Evolutionary conservation across 2,113 vertebrate genomes (phyloP), one percentile per base, ranked within the genome.

Genomic region (Sturnira hondurensis): DNA sequence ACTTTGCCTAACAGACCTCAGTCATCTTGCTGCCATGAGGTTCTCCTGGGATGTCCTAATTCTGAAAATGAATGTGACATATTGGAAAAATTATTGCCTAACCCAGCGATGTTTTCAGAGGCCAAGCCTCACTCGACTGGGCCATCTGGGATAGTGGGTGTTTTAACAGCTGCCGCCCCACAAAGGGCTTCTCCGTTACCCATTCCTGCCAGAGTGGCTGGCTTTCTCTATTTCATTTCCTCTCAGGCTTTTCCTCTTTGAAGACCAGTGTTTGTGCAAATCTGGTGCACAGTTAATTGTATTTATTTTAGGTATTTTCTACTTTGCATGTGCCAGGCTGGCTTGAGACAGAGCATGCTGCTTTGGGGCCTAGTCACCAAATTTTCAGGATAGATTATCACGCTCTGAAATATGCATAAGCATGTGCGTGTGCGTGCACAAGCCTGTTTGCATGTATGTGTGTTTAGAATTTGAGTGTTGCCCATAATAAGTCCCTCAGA

Each of bases 401-500:
- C 41, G 43, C 88, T 89, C 86, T 63, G 65, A 97, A 81, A 24
- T 82, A 33, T 47, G 31, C 56, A 5, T 76, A 52, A 24, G 52
- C 47, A 3, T 26, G 16, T 0, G 0, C 11, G 24, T 9, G 12
- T 22, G 7, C 0, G 14, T 33, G 45, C 28, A 13, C 2, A 43
- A 19, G n/a, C 36, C 45, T 19, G 28, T 10, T 31, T 38, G 3
- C 38, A 28, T 5, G 3, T 26, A 22, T 19, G 36, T 65, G 10
- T n/a, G 65, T 65, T 70, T 90, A 28, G 58, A 94, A 88, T 95
- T 73, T 95, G 80, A 92, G 76, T 33, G 41, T 26, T 90, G 63
- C 68, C 91, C 92, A 85, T 89, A 95, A 65, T 95, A 94, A 94
- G 78, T 58, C 92, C 95, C 92, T 90, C 52, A 31, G 90, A 88